Evolutionary conservation across 1,140 invertebrate genomes (phyloP).

Genomic region (Stegodyphus mimosarum): DNA sequence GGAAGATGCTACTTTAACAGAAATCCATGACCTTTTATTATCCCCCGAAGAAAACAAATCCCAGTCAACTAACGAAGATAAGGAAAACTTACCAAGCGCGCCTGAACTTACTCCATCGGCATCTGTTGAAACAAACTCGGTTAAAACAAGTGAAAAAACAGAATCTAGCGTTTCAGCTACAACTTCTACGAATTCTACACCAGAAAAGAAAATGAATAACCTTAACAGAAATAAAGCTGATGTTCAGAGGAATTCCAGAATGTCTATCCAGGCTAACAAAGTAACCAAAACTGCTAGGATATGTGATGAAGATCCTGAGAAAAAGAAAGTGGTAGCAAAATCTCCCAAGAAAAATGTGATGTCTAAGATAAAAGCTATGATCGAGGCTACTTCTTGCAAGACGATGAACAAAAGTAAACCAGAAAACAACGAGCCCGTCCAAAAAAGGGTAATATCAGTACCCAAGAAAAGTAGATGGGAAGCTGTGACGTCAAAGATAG

Average conservation of each 20-base stretch:
- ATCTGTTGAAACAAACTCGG: neutral
- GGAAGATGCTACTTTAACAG: constrained; percentile 47
- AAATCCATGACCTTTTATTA: constrained; percentile 38
- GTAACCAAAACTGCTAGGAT: constrained; percentile 2
- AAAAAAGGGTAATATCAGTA: neutral
- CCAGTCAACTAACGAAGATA: neutral
- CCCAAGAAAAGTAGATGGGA: constrained; percentile 69
- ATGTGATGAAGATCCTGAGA: neutral
- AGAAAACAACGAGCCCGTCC: neutral
- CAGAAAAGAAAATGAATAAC: constrained; percentile 9
- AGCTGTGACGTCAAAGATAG: constrained; percentile 68
- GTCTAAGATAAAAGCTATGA: constrained; percentile 64
- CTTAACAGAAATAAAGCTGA: neutral
- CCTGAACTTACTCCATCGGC: neutral
- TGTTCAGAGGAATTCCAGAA: neutral
- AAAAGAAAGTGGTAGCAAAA: constrained; percentile 18
- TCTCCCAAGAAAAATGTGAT: constrained; percentile 62
- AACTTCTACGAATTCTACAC: neutral
- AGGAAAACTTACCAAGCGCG: neutral
- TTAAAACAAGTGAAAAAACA: constrained; percentile 2
- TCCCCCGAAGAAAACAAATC: constrained; percentile 34
- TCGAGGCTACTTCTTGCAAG: constrained; percentile 58
- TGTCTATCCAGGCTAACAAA: neutral
- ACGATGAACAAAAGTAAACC: neutral
- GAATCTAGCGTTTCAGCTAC: neutral